These are phyloP conservation scores for Drosophila obscura DNA, from an alignment of 1,140 invertebrate genomes.

Conservation along the genomic window DNA sequence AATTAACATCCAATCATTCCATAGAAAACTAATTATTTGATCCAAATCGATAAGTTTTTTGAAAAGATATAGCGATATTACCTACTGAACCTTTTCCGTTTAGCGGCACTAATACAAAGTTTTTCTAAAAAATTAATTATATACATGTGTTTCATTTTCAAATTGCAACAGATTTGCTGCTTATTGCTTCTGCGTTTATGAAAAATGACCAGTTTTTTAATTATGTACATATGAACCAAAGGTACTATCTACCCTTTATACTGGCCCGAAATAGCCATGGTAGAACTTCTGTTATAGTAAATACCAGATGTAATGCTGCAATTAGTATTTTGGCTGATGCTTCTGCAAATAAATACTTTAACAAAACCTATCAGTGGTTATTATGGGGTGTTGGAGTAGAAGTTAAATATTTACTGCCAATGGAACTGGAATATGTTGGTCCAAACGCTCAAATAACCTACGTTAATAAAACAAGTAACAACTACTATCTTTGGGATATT, in stretches of 20 bases:
- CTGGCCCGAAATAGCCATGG: constrained; percentile 48
- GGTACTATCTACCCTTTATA: constrained; percentile 26
- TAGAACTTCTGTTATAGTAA: constrained; percentile 55
- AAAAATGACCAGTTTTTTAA: constrained; percentile 51
- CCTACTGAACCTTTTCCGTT: no score
- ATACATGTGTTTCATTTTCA: not conserved
- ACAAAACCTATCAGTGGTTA: constrained; percentile 77
- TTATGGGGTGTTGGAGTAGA: constrained; percentile 48
- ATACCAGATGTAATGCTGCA: constrained; percentile 43
- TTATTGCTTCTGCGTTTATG: constrained; percentile 35
- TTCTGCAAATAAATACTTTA: constrained; percentile 54
- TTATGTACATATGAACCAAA: constrained; percentile 36
- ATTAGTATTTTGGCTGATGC: constrained; percentile 40
- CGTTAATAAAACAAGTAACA: constrained; percentile 49
- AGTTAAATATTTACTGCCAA: constrained; percentile 44
- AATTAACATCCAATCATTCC: no score
- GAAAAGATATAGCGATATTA: no score
- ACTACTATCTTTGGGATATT: constrained; percentile 63
- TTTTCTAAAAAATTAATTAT: no score
- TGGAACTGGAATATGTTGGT: constrained; percentile 61
- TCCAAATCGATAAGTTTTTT: no score
- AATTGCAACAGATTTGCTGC: constrained; percentile 21
- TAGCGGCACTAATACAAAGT: no score
- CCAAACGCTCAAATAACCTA: constrained; percentile 72
- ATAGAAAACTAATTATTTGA: no score